Percentiles rank a stretch among this genome's conserved stretches.
Conservation (phyloP, 2,888 invertebrate genomes). For the Melinopterus prodromus region DNA sequence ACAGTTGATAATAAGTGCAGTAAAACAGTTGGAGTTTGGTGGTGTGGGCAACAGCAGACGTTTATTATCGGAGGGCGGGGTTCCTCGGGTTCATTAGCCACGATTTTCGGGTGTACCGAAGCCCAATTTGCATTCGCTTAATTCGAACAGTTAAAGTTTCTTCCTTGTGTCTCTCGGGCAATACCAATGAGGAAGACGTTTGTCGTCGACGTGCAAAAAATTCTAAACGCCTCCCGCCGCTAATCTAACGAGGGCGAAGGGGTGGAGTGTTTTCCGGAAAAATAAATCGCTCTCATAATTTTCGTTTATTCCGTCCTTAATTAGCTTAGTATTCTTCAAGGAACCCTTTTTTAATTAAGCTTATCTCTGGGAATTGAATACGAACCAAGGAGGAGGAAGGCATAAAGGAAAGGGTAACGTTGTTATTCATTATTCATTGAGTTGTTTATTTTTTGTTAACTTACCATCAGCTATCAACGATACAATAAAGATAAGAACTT, state of each 20-base stretch:
- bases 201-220: neutral
- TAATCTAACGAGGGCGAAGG: neutral
- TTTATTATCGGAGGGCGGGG: neutral
- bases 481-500: no score
- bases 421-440: neutral
- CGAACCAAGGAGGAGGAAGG: neutral
- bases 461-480: no score
- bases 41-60: neutral
- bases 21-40: neutral
- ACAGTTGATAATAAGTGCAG: constrained; percentile 4
- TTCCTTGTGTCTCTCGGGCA: neutral
- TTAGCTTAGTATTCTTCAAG: neutral
- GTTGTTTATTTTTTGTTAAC: no score
- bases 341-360: neutral
- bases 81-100: constrained; percentile 4
- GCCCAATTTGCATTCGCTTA: neutral
- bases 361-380: constrained; percentile 4
- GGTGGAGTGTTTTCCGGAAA: neutral
- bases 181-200: constrained; percentile 4
- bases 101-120: neutral
- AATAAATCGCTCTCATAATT: constrained; percentile 4
- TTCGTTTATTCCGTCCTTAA: constrained; percentile 4
- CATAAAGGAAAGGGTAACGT: neutral
- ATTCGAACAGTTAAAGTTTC: neutral
- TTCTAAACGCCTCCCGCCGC: neutral